Conservation (phyloP, 2,888 invertebrate genomes). For the Pteria penguin region DNA sequence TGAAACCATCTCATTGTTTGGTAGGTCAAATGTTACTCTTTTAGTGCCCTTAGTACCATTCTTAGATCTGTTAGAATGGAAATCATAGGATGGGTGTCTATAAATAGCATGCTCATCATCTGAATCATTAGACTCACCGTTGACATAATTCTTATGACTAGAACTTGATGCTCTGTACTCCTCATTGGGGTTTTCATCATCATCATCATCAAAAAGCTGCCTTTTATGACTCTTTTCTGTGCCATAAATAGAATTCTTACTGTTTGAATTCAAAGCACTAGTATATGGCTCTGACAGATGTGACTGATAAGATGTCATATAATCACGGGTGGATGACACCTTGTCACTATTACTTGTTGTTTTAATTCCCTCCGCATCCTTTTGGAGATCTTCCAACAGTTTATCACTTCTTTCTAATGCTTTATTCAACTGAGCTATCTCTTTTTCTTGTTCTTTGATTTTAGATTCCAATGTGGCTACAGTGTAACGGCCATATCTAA, state of each 20-base stretch:
- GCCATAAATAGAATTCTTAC: conserved; percentile 26
- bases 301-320: conserved; percentile 1
- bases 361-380: conserved; percentile 52
- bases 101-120: conserved; percentile 55
- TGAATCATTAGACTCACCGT: conserved; percentile 44
- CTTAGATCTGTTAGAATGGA: conserved; percentile 30
- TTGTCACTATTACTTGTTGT: conserved; percentile 30
- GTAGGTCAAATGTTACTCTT: conserved; percentile 67
- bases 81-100: conserved; percentile 27
- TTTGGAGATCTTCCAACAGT: conserved; percentile 75
- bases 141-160: conserved; percentile 28
- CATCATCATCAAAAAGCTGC: conserved; percentile 58
- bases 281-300: not conserved
- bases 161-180: not conserved
- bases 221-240: conserved; percentile 49
- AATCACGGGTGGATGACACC: conserved; percentile 38
- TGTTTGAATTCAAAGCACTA: not conserved
- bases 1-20: conserved; percentile 59
- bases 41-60: conserved; percentile 52
- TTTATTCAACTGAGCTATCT: conserved; percentile 72
- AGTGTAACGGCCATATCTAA: conserved; percentile 75
- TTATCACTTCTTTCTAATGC: conserved; percentile 76
- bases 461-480: conserved; percentile 76
- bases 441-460: conserved; percentile 72
- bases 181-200: conserved; percentile 4